A percentile compares a stretch with the other conserved stretches of the same genome.
These are phyloP conservation scores for Ceyx erithaca DNA, from an alignment of 2,797 vertebrate genomes.

Conservation along the genomic window DNA sequence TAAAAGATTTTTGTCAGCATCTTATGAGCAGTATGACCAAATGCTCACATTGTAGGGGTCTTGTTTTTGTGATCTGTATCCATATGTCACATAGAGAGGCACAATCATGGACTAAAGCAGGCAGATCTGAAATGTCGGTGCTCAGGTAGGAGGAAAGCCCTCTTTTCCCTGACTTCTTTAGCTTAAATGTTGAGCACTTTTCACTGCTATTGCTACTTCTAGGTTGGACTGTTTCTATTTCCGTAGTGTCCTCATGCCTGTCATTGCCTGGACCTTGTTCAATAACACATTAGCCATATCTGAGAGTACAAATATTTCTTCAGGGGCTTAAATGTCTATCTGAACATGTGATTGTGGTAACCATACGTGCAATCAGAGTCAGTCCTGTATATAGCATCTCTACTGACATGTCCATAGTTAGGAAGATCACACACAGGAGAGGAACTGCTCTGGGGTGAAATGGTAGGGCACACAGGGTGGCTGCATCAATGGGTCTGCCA, in stretches of 20 bases:
- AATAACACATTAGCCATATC: constrained; percentile 63
- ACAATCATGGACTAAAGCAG: neutral
- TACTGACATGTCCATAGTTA: neutral
- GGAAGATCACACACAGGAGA: neutral
- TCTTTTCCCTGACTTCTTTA: neutral
- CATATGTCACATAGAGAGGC: constrained; percentile 34
- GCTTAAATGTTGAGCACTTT: constrained; percentile 27
- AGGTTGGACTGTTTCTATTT: constrained; percentile 61
- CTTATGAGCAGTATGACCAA: neutral
- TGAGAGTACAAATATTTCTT: constrained; percentile 67
- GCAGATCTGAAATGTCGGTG: constrained; percentile 36
- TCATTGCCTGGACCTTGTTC: constrained; percentile 61
- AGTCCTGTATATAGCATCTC: neutral
- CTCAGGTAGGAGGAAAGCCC: neutral
- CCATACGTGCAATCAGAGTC: neutral
- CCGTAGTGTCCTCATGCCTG: constrained; percentile 61
- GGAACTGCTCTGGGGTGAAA: rapidly evolving
- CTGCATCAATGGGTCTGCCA: neutral
- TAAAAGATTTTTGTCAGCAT: constrained; percentile 29
- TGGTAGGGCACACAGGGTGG: neutral
- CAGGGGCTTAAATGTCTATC: constrained; percentile 61
- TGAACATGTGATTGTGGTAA: constrained; percentile 36
- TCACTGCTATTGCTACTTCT: constrained; percentile 20
- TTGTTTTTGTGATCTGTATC: constrained; percentile 11
- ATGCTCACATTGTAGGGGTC: constrained; percentile 49